Conservation (phyloP, 2,113 vertebrate genomes). For the Cheirogaleus medius region DNA sequence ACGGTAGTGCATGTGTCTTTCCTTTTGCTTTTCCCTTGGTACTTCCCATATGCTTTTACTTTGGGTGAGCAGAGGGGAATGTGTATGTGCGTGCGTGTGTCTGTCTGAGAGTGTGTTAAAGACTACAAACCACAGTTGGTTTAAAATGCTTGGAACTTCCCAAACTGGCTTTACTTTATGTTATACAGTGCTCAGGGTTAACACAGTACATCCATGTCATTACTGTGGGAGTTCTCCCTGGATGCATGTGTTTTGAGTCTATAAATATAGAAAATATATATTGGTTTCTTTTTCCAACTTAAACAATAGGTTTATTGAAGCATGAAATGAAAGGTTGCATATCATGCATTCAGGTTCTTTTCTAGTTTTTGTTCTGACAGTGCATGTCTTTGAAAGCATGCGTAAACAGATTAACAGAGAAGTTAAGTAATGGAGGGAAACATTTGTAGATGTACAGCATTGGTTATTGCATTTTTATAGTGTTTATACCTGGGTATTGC, state of each 20-base stretch:
- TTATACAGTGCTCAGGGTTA: constrained; percentile 91
- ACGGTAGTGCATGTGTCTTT: constrained; percentile 82
- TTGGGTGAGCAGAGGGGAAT: constrained; percentile 67
- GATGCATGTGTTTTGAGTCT: constrained; percentile 87
- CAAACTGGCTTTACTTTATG: constrained; percentile 84
- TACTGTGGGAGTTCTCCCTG: constrained; percentile 81
- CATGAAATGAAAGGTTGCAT: constrained; percentile 85
- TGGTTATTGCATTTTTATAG: constrained; percentile 84
- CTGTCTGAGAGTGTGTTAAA: constrained; percentile 72
- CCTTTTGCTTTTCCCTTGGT: constrained; percentile 82
- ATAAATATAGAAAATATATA: constrained; percentile 85
- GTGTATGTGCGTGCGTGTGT: background rate
- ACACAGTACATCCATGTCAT: constrained; percentile 84
- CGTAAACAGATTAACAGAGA: constrained; percentile 78
- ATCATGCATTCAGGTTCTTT: constrained; percentile 86
- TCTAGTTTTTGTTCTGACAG: constrained; percentile 85
- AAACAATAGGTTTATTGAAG: constrained; percentile 82
- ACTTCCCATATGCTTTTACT: constrained; percentile 83
- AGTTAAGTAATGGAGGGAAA: constrained; percentile 77
- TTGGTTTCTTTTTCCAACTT: constrained; percentile 84
- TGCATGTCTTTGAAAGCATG: constrained; percentile 87
- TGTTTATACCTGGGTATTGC: constrained; percentile 84
- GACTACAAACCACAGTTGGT: constrained; percentile 80
- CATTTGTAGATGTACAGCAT: constrained; percentile 82
- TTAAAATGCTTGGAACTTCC: constrained; percentile 85